phyloP scores from a whole-genome alignment of 2,888 invertebrate genomes.

The Patella caerulea region DNA sequence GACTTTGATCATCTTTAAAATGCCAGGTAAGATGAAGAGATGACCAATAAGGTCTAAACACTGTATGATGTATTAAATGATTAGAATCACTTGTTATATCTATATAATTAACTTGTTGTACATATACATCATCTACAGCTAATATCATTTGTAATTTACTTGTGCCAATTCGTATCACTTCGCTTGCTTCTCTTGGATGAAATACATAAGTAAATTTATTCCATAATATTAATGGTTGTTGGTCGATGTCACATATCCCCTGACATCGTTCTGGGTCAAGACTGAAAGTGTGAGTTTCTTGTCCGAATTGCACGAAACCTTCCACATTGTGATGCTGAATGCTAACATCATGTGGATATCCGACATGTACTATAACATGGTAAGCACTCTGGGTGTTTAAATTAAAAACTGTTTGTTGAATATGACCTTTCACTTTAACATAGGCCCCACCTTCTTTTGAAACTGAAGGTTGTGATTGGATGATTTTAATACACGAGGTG shows the following conservation, averaged over 20 bases:
- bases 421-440: not conserved
- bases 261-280: slow-evolving; percentile 30
- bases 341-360: slow-evolving; percentile 23
- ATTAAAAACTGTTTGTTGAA: not conserved
- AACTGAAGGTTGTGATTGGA: not conserved
- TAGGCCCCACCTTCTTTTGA: not conserved
- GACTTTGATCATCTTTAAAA: slow-evolving; percentile 24
- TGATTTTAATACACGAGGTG: slow-evolving; percentile 13
- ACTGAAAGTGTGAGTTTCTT: slow-evolving; percentile 22
- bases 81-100: slow-evolving; percentile 2
- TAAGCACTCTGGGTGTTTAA: slow-evolving; percentile 9
- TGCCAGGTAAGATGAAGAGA: slow-evolving; percentile 33
- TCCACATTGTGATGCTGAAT: slow-evolving; percentile 23
- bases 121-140: slow-evolving; percentile 18
- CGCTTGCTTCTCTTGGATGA: not conserved
- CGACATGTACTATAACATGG: slow-evolving; percentile 20
- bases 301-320: slow-evolving; percentile 30
- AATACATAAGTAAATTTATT: slow-evolving; percentile 16
- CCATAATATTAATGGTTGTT: slow-evolving; percentile 29
- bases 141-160: slow-evolving; percentile 9
- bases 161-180: not conserved
- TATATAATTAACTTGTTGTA: slow-evolving; percentile 20
- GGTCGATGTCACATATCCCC: slow-evolving; percentile 24
- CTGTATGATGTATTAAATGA: slow-evolving; percentile 6
- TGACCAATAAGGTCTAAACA: slow-evolving; percentile 33